Percentiles rank a stretch among this genome's conserved stretches.
Conservation (phyloP, 2,113 vertebrate genomes). For the Brachypodius melanocephalos region DNA sequence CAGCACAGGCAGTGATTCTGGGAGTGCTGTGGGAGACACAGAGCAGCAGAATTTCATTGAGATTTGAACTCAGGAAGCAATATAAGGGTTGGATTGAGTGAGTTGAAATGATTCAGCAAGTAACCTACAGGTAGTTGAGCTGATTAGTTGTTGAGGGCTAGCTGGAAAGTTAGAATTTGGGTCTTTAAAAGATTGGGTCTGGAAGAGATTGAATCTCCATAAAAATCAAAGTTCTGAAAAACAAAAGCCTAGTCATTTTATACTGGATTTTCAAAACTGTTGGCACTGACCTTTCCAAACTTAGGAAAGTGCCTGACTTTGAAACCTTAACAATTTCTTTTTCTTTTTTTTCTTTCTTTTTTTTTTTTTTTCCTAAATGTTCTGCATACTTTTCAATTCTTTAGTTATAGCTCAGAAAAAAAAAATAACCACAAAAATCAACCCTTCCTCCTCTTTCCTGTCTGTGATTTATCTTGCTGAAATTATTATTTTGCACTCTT, state of each 20-base stretch:
- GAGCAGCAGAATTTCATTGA: not conserved
- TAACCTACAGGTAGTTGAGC: not conserved
- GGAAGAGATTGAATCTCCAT: not conserved
- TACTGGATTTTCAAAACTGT: not conserved
- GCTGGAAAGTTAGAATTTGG: not conserved
- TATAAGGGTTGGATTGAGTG: not conserved
- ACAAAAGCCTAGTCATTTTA: not conserved
- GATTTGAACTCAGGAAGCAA: not conserved
- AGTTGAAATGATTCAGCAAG: not conserved
- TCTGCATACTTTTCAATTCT: not conserved
- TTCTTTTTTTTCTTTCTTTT: not conserved
- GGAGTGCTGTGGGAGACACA: rapidly evolving
- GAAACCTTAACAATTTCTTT: not conserved
- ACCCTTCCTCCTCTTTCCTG: not conserved
- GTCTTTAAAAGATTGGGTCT: not conserved
- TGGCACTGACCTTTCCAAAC: not conserved
- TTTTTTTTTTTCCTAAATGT: not conserved
- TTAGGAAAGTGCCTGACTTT: not conserved
- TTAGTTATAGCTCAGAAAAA: not conserved
- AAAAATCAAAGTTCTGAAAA: not conserved
- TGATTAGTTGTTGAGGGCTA: not conserved
- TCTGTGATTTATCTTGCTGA: not conserved
- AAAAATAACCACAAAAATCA: not conserved
- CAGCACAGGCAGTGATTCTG: not conserved
- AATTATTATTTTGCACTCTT: not conserved